These are phyloP conservation scores for Numenius arquata DNA, from an alignment of 2,113 vertebrate genomes.

Conservation along the genomic window DNA sequence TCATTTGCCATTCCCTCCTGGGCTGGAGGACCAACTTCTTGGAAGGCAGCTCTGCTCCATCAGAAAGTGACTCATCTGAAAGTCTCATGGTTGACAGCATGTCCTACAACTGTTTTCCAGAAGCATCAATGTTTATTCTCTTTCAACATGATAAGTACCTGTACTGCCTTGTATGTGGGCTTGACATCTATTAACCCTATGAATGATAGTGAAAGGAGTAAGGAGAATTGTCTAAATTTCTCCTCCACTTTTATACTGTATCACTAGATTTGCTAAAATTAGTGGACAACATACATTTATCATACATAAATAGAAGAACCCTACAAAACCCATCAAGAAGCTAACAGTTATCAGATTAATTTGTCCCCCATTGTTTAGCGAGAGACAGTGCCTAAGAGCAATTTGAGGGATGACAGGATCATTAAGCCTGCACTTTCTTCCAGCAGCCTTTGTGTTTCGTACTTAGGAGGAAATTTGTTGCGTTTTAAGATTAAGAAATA, in stretches of 20 bases:
- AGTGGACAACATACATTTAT: neutral
- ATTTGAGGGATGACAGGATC: neutral
- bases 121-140: neutral
- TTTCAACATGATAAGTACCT: neutral
- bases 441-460: neutral
- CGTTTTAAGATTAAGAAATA: neutral
- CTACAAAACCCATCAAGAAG: neutral
- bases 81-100: neutral
- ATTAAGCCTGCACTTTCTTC: neutral
- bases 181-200: neutral
- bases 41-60: neutral
- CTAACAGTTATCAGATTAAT: neutral
- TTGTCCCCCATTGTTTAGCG: neutral
- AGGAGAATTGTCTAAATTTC: neutral
- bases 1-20: too few relatives aligned
- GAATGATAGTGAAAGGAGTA: neutral
- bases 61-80: too few relatives aligned
- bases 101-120: neutral
- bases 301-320: neutral
- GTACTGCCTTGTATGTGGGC: too few relatives aligned
- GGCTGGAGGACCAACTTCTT: neutral
- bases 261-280: neutral
- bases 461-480: neutral
- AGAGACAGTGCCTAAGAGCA: neutral
- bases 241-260: accelerated